Evolutionary conservation across 1,140 invertebrate genomes (phyloP).

Genomic region (Drosophila oshimai): DNA sequence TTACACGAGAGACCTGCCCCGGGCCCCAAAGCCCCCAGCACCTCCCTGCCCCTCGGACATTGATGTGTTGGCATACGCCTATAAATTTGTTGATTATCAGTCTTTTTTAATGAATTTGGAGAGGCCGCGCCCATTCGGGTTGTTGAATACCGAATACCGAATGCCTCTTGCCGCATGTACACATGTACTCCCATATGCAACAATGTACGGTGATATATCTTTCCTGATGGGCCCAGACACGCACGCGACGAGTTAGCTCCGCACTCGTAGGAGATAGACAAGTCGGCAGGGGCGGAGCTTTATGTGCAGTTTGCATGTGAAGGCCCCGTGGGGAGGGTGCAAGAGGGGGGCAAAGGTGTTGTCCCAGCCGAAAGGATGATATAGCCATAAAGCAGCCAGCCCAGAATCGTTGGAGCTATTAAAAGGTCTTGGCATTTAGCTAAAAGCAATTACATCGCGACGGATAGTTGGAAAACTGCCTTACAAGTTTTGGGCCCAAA

Average conservation of each 20-base stretch:
- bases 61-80: constrained; percentile 76
- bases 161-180: constrained; percentile 5
- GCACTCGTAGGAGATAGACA: constrained; percentile 10
- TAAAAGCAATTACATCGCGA: constrained; percentile 9
- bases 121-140: constrained; percentile 46
- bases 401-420: not conserved
- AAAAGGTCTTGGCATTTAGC: constrained; percentile 36
- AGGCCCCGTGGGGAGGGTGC: constrained; percentile 4
- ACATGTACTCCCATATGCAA: constrained; percentile 39
- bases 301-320: constrained; percentile 75
- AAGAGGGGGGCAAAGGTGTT: not conserved
- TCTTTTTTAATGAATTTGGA: constrained; percentile 69
- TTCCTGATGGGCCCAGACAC: constrained; percentile 35
- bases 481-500: not conserved
- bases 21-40: not conserved
- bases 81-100: constrained; percentile 76
- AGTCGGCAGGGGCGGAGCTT: constrained; percentile 45
- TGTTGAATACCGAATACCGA: constrained; percentile 32
- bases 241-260: constrained; percentile 23
- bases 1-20: constrained; percentile 69
- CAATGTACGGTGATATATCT: constrained; percentile 31
- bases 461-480: constrained; percentile 17
- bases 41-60: constrained; percentile 28
- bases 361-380: constrained; percentile 14
- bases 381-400: constrained; percentile 28